Evolutionary conservation across 1,140 invertebrate species (phyloP).

Genomic region (Drosophila lacertosa): DNA sequence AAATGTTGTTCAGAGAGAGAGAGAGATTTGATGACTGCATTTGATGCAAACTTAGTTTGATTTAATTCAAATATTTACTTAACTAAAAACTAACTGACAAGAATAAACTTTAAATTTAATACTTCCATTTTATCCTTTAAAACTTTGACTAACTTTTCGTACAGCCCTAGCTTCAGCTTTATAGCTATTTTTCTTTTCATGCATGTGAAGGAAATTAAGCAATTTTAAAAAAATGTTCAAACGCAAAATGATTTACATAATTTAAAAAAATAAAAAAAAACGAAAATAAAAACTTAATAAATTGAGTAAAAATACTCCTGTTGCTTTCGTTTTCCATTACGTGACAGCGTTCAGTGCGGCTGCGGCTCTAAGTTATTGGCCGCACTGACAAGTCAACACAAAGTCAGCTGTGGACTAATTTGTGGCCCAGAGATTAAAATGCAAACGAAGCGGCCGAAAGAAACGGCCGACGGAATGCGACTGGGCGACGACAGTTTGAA

Average conservation of each 20-base stretch:
- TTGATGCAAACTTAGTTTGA: too few relatives aligned
- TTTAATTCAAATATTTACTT: too few relatives aligned
- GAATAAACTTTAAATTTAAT: too few relatives aligned
- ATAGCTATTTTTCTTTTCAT: background rate
- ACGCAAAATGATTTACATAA: slow-evolving; percentile 68
- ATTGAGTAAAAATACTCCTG: slow-evolving; percentile 25
- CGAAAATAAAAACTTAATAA: background rate
- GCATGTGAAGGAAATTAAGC: slow-evolving; percentile 47
- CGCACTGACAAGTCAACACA: slow-evolving; percentile 77
- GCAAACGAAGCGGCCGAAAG: slow-evolving; percentile 66
- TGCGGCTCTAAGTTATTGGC: slow-evolving; percentile 68
- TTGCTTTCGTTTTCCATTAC: slow-evolving; percentile 62
- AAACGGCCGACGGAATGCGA: slow-evolving; percentile 43
- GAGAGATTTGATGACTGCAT: background rate
- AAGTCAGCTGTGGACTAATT: slow-evolving; percentile 70
- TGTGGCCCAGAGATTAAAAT: slow-evolving; percentile 75
- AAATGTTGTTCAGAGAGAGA: background rate
- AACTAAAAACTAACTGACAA: too few relatives aligned
- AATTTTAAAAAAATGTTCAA: slow-evolving; percentile 57
- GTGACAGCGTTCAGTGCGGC: slow-evolving; percentile 37
- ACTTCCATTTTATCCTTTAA: background rate
- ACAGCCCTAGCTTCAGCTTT: slow-evolving; percentile 9
- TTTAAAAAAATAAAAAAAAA: slow-evolving; percentile 26
- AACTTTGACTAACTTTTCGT: background rate
- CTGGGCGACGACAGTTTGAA: slow-evolving; percentile 75